Evolutionary conservation across 2,113 vertebrate genomes (phyloP).

Genomic region (Corythornis vintsioides): DNA sequence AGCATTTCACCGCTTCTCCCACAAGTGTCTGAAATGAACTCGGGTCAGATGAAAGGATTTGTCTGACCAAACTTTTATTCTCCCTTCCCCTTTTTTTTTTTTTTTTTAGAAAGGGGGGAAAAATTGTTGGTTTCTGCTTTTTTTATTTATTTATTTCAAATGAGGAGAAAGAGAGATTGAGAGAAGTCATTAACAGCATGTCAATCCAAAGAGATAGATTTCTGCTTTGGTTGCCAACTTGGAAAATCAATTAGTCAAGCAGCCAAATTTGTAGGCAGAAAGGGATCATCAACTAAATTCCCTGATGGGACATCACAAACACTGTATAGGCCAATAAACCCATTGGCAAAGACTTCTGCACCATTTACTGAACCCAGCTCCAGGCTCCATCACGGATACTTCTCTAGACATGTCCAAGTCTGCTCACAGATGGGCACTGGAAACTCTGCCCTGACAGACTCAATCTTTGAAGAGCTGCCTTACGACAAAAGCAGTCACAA

Average conservation of each 20-base stretch:
- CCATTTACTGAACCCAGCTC: neutral
- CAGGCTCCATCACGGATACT: neutral
- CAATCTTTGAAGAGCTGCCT: neutral
- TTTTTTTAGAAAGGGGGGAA: accelerated
- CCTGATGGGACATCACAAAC: neutral
- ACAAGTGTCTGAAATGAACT: neutral
- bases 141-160: neutral
- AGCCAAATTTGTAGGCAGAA: neutral
- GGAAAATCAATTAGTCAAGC: neutral
- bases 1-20: neutral
- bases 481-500: accelerated
- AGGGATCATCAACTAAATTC: neutral
- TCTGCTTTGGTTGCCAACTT: neutral
- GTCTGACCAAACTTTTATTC: neutral
- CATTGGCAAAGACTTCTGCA: neutral
- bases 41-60: neutral
- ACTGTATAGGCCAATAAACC: accelerated
- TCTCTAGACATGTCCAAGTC: neutral
- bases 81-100: too few relatives aligned
- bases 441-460: neutral
- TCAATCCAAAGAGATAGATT: neutral
- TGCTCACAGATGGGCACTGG: neutral
- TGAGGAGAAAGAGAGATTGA: neutral
- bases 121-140: neutral
- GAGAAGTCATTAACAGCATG: neutral